phyloP scores from a whole-genome alignment of 2,888 invertebrate species.

The Drosophila melanocephala region DNA sequence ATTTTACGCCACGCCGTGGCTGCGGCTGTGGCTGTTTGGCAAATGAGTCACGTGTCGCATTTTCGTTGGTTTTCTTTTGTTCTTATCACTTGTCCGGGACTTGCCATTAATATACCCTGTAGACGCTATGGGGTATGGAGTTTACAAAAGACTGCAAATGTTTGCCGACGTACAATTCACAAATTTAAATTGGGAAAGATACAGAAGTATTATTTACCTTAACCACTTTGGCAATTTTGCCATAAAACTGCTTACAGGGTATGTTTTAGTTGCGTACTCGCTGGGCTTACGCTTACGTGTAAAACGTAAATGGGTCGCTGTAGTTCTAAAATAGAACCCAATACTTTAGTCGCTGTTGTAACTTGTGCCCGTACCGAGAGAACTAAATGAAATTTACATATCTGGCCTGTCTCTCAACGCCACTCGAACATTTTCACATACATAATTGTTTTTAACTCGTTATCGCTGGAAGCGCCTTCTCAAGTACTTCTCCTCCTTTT shows the following conservation, averaged over 20 bases:
- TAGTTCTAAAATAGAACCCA: slow-evolving; percentile 56
- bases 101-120: slow-evolving; percentile 39
- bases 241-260: not conserved
- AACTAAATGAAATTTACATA: slow-evolving; percentile 41
- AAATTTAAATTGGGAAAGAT: not conserved
- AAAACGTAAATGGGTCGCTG: slow-evolving; percentile 62
- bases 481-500: slow-evolving; percentile 35
- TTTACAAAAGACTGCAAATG: not conserved
- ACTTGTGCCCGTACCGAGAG: not conserved
- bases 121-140: not conserved
- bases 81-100: slow-evolving; percentile 57
- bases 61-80: slow-evolving; percentile 22
- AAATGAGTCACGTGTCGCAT: slow-evolving; percentile 66
- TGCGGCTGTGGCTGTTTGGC: slow-evolving; percentile 44
- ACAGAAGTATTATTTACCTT: not conserved
- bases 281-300: slow-evolving; percentile 1
- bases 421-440: slow-evolving; percentile 51
- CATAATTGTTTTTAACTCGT: slow-evolving; percentile 28
- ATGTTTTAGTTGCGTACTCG: not conserved
- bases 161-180: not conserved
- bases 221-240: too few species aligned
- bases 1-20: slow-evolving; percentile 11
- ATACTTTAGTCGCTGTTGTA: slow-evolving; percentile 28
- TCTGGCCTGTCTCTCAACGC: slow-evolving; percentile 21
- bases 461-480: slow-evolving; percentile 37